Percentiles rank a stretch among this genome's conserved stretches.
phyloP scores from a whole-genome alignment of 2,797 vertebrate species.

The Muscicapa comitata region DNA sequence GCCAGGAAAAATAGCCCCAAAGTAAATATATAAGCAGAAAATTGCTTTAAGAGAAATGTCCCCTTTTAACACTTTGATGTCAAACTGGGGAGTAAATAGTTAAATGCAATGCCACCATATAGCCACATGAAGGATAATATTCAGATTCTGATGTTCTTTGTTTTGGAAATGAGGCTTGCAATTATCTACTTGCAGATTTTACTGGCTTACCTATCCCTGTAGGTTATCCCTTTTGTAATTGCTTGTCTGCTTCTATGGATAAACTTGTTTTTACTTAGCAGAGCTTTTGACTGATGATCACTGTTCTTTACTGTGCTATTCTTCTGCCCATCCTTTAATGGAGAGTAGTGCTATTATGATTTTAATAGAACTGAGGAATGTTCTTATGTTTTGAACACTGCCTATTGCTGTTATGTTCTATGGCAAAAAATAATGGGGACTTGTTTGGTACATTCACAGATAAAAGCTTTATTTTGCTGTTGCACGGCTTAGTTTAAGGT shows the following conservation, averaged over 20 bases:
- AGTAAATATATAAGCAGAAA: background rate
- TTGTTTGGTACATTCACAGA: background rate
- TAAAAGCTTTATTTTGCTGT: background rate
- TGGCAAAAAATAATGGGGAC: background rate
- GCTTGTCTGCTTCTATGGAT: background rate
- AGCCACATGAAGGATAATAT: background rate
- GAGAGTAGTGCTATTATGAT: background rate
- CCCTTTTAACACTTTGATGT: background rate
- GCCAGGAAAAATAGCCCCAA: background rate
- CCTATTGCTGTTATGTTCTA: background rate
- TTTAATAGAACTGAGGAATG: background rate
- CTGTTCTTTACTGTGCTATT: background rate
- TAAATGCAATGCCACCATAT: background rate
- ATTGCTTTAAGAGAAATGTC: background rate
- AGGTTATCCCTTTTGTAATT: background rate
- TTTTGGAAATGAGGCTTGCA: background rate
- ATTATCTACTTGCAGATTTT: background rate
- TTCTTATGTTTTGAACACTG: background rate
- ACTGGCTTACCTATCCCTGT: background rate
- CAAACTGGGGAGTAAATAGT: background rate
- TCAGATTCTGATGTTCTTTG: background rate
- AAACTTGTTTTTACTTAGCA: background rate
- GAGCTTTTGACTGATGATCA: background rate
- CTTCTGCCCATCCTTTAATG: background rate
- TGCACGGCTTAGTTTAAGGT: background rate